Percentiles rank a stretch among this genome's conserved stretches.
These are phyloP conservation scores for Andrena cerasifolii DNA, from an alignment of 1,140 invertebrate genomes.

Conservation along the genomic window DNA sequence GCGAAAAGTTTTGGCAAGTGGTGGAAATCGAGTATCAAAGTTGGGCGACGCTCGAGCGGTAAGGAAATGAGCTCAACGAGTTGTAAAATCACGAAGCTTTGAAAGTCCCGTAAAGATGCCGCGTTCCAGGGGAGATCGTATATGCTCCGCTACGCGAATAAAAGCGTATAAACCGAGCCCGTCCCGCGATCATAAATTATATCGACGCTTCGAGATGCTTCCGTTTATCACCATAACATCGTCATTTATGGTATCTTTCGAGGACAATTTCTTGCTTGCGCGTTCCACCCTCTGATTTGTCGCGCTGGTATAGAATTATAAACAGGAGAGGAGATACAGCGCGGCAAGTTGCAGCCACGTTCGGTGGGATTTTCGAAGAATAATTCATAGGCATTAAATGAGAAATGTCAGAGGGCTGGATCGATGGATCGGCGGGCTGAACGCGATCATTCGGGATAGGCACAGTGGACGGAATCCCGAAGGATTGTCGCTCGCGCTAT, in stretches of 20 bases:
- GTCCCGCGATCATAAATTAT: slow-evolving; percentile 46
- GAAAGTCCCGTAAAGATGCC: slow-evolving; percentile 67
- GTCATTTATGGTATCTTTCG: no score
- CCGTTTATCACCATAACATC: no score
- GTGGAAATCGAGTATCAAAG: slow-evolving; percentile 68
- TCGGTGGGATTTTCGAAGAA: not conserved
- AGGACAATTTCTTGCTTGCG: no score
- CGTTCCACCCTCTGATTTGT: no score
- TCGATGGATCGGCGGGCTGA: slow-evolving; percentile 21
- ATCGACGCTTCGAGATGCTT: not conserved
- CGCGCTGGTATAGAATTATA: no score
- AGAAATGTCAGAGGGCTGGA: slow-evolving; percentile 2
- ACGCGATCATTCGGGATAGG: slow-evolving; percentile 29
- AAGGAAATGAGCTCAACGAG: slow-evolving; percentile 73
- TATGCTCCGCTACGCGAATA: slow-evolving; percentile 45
- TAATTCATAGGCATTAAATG: slow-evolving; percentile 2
- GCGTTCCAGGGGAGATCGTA: slow-evolving; percentile 25
- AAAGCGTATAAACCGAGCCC: slow-evolving; percentile 23
- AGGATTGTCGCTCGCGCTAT: slow-evolving; percentile 52
- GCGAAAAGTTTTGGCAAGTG: slow-evolving; percentile 57
- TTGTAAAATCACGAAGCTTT: slow-evolving; percentile 72
- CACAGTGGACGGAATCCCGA: slow-evolving; percentile 16
- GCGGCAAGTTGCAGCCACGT: no score
- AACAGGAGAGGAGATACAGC: no score
- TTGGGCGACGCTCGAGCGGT: slow-evolving; percentile 56